Evolutionary conservation across 2,888 invertebrate species (phyloP).

Genomic region (Operophtera brumata): DNA sequence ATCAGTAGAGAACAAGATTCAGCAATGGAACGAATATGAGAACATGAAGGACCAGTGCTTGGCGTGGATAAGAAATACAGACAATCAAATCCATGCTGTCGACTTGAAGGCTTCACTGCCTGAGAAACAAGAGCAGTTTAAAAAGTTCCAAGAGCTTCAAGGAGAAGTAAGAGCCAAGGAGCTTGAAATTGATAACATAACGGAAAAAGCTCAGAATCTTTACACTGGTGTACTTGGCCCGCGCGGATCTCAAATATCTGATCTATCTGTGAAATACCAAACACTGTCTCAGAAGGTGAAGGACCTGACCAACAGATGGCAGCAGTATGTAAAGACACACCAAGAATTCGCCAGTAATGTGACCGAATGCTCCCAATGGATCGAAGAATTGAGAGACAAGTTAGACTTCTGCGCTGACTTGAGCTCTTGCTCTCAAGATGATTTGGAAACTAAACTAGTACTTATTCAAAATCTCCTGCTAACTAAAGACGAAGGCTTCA

Average conservation of each 20-base stretch:
- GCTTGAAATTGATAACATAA: conserved; percentile 94
- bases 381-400: conserved; percentile 90
- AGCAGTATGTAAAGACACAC: conserved; percentile 92
- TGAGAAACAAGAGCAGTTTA: conserved; percentile 92
- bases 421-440: conserved; percentile 90
- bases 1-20: conserved; percentile 89
- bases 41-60: conserved; percentile 91
- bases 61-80: conserved; percentile 93
- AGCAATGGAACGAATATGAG: conserved; percentile 96
- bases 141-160: conserved; percentile 88
- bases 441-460: conserved; percentile 91
- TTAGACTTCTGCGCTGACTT: conserved; percentile 93
- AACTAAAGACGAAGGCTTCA: conserved; percentile 96
- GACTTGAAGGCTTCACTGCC: conserved; percentile 90
- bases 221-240: conserved; percentile 87
- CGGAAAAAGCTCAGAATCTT: conserved; percentile 93
- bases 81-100: conserved; percentile 92
- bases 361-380: conserved; percentile 90
- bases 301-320: conserved; percentile 94
- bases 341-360: conserved; percentile 92
- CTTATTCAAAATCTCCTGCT: conserved; percentile 92
- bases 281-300: conserved; percentile 94
- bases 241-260: conserved; percentile 91
- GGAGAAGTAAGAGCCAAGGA: conserved; percentile 95
- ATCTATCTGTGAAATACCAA: conserved; percentile 95